Percentiles rank a stretch among this genome's conserved stretches.
phyloP scores from a whole-genome alignment of 2,113 vertebrate genomes.

The Origma solitaria region DNA sequence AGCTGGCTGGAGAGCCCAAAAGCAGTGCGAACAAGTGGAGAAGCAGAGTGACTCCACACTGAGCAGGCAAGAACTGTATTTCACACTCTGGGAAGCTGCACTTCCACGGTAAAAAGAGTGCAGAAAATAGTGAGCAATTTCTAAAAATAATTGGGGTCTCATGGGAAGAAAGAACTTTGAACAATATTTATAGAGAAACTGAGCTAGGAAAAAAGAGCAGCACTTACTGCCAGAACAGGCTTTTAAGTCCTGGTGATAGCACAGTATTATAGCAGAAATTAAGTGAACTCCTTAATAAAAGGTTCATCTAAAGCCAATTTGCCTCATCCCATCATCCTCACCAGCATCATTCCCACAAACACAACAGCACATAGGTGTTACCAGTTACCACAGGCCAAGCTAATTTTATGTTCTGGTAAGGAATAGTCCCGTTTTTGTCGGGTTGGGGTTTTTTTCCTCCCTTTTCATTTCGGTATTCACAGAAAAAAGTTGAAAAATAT shows the following conservation, averaged over 20 bases:
- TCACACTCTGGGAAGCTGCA: neutral
- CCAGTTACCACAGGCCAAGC: neutral
- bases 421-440: neutral
- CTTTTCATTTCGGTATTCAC: neutral
- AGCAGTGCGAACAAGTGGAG: fast-evolving
- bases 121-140: neutral
- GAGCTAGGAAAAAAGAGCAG: neutral
- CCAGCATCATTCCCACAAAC: neutral
- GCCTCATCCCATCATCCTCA: neutral
- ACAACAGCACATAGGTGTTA: fast-evolving
- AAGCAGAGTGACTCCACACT: neutral
- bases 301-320: neutral
- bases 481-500: neutral
- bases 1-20: neutral
- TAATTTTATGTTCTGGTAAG: neutral
- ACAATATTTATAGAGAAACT: neutral
- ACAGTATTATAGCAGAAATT: neutral
- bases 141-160: neutral
- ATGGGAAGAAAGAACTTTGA: neutral
- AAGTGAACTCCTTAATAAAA: neutral
- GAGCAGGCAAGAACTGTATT: neutral
- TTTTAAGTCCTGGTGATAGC: neutral
- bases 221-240: neutral
- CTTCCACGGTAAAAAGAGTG: neutral
- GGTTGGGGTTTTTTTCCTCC: fast-evolving